These are phyloP conservation scores for Leptinotarsa undecemlineata DNA, from an alignment of 1,140 invertebrate species.

Conservation along the genomic window DNA sequence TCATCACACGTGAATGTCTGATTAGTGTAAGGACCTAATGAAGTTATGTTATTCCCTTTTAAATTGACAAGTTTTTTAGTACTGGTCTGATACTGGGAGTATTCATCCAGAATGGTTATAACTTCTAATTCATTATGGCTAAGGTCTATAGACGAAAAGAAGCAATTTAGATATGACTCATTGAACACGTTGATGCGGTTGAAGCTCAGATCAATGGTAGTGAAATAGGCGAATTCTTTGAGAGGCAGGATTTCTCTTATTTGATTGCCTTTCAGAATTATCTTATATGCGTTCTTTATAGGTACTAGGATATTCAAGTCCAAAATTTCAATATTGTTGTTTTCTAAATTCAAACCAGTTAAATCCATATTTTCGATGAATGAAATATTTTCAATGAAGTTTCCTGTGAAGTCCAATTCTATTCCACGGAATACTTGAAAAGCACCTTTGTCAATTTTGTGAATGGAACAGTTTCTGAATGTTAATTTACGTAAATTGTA, in stretches of 20 bases:
- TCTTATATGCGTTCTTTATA: neutral
- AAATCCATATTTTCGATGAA: neutral
- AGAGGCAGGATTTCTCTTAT: neutral
- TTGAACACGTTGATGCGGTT: neutral
- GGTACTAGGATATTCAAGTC: neutral
- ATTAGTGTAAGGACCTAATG: neutral
- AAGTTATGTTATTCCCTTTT: neutral
- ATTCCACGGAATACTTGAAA: neutral
- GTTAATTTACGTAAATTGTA: neutral
- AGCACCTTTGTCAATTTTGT: neutral
- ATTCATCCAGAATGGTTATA: neutral
- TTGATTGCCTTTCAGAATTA: neutral
- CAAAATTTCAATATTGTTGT: neutral
- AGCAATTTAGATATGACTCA: neutral
- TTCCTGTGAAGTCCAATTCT: neutral
- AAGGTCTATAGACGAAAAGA: slow-evolving; percentile 2
- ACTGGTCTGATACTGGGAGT: neutral
- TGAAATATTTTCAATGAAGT: neutral
- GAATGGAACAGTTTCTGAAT: neutral
- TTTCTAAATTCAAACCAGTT: neutral
- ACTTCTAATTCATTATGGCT: neutral
- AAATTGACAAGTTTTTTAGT: neutral
- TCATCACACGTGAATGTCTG: neutral
- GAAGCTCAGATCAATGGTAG: neutral
- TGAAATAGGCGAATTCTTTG: neutral